phyloP scores from a whole-genome alignment of 2,888 invertebrate species.

The Zaprionus lineosus region DNA sequence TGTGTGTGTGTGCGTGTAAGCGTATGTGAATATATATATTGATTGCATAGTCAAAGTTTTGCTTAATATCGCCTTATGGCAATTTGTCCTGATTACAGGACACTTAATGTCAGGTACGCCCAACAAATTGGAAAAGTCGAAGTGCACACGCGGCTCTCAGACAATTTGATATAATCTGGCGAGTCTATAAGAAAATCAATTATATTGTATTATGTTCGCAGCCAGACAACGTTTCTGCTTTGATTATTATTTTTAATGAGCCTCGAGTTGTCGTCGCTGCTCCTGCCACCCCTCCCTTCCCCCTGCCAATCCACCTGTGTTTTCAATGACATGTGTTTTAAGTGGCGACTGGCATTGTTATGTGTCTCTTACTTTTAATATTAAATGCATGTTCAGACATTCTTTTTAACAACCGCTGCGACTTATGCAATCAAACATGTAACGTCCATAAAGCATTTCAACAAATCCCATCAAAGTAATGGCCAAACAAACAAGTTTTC shows the following conservation, averaged over 20 bases:
- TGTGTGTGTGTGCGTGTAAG: too few species aligned
- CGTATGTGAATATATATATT: too few species aligned
- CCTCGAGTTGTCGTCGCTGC: conserved; percentile 30
- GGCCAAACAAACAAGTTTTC: conserved; percentile 58
- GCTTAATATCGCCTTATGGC: not conserved
- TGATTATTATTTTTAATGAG: conserved; percentile 66
- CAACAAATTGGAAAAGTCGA: not conserved
- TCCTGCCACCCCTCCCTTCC: too few species aligned
- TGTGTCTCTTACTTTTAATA: conserved; percentile 56
- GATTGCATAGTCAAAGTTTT: too few species aligned
- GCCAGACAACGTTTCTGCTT: conserved; percentile 25
- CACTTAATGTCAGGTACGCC: conserved; percentile 11
- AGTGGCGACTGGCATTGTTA: conserved; percentile 48
- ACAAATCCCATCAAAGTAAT: conserved; percentile 48
- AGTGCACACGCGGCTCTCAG: conserved; percentile 1
- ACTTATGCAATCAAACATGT: conserved; percentile 59
- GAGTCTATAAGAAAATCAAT: conserved; percentile 54
- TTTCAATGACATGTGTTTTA: conserved; percentile 54
- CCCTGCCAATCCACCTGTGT: too few species aligned
- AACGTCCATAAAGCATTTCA: conserved; percentile 46
- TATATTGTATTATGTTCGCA: conserved; percentile 43
- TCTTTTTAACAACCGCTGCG: conserved; percentile 53
- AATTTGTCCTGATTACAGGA: conserved; percentile 24
- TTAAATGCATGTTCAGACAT: conserved; percentile 56
- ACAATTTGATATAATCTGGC: conserved; percentile 24